A percentile compares a stretch with the other conserved stretches of the same genome.
Evolutionary conservation across 2,113 vertebrate species (phyloP).

Genomic region (Psettodes erumei): DNA sequence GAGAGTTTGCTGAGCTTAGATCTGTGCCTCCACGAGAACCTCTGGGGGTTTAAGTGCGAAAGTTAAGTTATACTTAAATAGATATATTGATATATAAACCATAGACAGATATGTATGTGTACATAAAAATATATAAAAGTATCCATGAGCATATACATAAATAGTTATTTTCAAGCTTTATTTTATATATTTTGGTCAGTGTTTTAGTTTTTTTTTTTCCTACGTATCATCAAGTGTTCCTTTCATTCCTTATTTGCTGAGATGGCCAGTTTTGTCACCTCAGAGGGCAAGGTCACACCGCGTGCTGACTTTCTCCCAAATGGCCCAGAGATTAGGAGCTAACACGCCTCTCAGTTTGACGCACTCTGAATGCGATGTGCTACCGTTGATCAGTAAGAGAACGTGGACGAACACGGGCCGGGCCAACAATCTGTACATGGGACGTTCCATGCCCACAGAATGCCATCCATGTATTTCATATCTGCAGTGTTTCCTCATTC

Average conservation of each 20-base stretch:
- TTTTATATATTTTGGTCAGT: conserved; percentile 80
- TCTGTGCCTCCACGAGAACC: conserved; percentile 53
- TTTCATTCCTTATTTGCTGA: conserved; percentile 62
- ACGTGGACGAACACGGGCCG: not conserved
- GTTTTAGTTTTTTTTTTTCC: conserved; percentile 61
- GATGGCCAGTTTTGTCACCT: conserved; percentile 39
- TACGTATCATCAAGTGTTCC: conserved; percentile 62
- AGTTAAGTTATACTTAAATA: conserved; percentile 77
- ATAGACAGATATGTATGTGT: conserved; percentile 75
- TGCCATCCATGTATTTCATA: conserved; percentile 33
- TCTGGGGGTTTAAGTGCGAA: conserved; percentile 37
- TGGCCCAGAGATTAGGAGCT: conserved; percentile 25
- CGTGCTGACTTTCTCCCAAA: conserved; percentile 14
- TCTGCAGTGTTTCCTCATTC: conserved; percentile 45
- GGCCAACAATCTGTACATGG: conserved; percentile 26
- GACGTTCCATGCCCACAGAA: conserved; percentile 1
- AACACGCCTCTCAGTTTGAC: conserved; percentile 2
- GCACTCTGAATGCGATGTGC: conserved; percentile 13
- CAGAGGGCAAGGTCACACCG: conserved; percentile 37
- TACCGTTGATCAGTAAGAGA: conserved; percentile 43
- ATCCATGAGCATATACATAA: conserved; percentile 80
- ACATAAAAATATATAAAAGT: conserved; percentile 81
- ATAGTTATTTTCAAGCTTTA: conserved; percentile 83
- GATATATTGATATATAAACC: conserved; percentile 79
- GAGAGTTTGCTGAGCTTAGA: conserved; percentile 47